These are phyloP conservation scores for Coptodon bakossiorum DNA, from an alignment of 2,113 vertebrate species.

Conservation along the genomic window DNA sequence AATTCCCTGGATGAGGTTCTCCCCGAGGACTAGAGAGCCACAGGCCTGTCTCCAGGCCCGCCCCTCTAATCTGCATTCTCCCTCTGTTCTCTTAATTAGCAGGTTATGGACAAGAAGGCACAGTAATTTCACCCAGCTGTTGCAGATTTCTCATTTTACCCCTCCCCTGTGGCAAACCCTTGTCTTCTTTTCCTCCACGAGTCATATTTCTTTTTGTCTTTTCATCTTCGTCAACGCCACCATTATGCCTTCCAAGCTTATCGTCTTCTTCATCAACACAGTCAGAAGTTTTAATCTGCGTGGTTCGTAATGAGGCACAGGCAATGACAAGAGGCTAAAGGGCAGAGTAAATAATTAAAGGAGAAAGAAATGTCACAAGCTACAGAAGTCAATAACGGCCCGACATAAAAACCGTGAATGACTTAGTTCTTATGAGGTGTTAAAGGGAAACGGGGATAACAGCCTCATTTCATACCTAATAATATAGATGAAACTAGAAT, in stretches of 20 bases:
- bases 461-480: conserved; percentile 22
- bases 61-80: conserved; percentile 44
- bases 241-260: not conserved
- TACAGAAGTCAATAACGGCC: conserved; percentile 38
- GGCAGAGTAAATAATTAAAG: conserved; percentile 50
- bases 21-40: conserved; percentile 42
- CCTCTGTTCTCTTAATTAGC: conserved; percentile 57
- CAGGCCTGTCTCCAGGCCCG: conserved; percentile 42
- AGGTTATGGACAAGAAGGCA: conserved; percentile 17
- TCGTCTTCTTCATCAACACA: not conserved
- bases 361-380: conserved; percentile 22
- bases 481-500: not conserved
- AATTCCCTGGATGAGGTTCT: conserved; percentile 30
- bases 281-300: not conserved
- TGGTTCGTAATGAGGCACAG: not conserved
- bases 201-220: conserved; percentile 7
- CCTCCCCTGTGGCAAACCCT: conserved; percentile 21
- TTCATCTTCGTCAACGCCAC: not conserved
- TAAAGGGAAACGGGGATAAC: conserved; percentile 14
- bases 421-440: conserved; percentile 26
- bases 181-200: not conserved
- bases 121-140: conserved; percentile 42
- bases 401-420: conserved; percentile 12
- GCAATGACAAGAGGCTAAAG: not conserved
- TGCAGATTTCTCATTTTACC: conserved; percentile 29